Percentiles rank a stretch among this genome's conserved stretches.
phyloP scores from a whole-genome alignment of 92 coral and sea anemone species.

The Virgularia gustaviana region DNA sequence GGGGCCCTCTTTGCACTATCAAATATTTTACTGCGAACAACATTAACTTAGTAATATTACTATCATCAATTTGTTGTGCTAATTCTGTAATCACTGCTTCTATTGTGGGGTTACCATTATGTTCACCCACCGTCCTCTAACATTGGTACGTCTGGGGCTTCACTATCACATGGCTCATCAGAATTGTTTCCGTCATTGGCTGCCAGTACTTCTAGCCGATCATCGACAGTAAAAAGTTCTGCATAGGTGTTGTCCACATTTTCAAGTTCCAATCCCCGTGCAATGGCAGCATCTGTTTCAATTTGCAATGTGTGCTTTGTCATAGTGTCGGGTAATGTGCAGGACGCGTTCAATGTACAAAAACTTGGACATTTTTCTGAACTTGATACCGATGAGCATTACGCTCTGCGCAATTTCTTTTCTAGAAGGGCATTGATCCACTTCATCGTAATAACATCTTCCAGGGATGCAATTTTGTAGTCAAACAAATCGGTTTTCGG shows the following conservation, averaged over 20 bases:
- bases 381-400: no score
- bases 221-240: constrained; percentile 31
- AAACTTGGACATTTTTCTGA: no score
- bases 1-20: not conserved
- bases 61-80: not conserved
- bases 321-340: constrained; percentile 19
- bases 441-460: not conserved
- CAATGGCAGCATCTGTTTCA: constrained; percentile 36
- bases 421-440: no score
- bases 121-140: no score
- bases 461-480: not conserved
- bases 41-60: not conserved
- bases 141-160: not conserved
- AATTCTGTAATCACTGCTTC: not conserved
- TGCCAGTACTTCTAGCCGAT: constrained; percentile 4
- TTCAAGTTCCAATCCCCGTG: constrained; percentile 19
- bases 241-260: constrained; percentile 25
- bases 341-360: no score
- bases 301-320: no score
- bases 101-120: not conserved
- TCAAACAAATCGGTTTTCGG: not conserved
- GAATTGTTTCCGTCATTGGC: constrained; percentile 10
- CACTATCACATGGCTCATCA: constrained; percentile 16
- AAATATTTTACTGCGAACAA: not conserved
- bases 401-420: no score